Base-by-base conservation (phyloP, 2,888 invertebrate species). In the Baronia brevicornis region DNA sequence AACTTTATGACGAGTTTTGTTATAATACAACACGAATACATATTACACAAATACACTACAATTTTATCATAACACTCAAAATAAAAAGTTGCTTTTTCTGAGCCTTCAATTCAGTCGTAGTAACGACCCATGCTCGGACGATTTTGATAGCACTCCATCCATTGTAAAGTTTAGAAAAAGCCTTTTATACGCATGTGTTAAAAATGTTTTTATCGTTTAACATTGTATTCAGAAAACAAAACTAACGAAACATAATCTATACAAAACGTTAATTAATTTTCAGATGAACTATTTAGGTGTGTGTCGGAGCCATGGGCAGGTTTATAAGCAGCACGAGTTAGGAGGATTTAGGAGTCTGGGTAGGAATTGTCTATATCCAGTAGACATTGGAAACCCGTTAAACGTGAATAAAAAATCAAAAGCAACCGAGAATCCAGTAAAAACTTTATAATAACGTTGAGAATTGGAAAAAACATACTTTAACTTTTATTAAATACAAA, bases 231-330 rank as follows among this genome's bases (percentile, higher is more conserved):
- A 19, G 17, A 29, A 25, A 33, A 15, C 7, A 22, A 7, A 22
- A 9, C 15, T 22, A 20, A 18, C 12, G 13, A 18, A 26, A 32
- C 24, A 26, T 20, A 32, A 26, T 35, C 35, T 56, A 59, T 60
- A 58, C 59, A 58, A 60, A 56, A 53, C 58, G 55, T 57, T 52
- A 58, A 67, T 65, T 62, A 50, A 68, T 68, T 70, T 69, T 69
- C 70, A 70, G 70, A 69, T 69, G 36, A 28, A 40, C 58, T 58
- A 44, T 56, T 59, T 53, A 57, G 54, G 57, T 53, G 63, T 65
- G 5, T 20, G 28, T 38, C 36, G 39, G 30, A 28, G 39, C 33
- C 41, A 39, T 45, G 36, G 53, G 47, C 51, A 51, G 53, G 47
- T 44, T 48, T 44, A 11, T 11, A 15, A 12, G 29, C 25, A 22